Evolutionary conservation across 2,113 vertebrate species (phyloP), one percentile per base, ranked within the genome.

Genomic region (Probosciger aterrimus): DNA sequence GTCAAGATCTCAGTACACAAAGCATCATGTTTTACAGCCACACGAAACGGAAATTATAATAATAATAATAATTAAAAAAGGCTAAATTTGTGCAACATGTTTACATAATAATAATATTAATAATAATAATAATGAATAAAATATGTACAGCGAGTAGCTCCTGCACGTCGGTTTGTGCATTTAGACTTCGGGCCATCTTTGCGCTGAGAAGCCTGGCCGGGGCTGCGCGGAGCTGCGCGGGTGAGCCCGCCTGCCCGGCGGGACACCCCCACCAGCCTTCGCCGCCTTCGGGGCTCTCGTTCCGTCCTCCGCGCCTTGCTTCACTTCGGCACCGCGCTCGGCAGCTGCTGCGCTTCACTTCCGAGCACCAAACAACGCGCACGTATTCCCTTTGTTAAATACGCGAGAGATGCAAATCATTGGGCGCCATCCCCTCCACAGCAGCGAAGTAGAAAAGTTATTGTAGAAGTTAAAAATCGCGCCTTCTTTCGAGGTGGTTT

Each of bases 21-120:
- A 98, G 98, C 98, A 98, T 99, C 97, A 96, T 98, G 98, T 98
- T 98, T 97, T 98, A 99, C 97, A 98, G 97, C 97, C 98, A 99
- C 98, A 98, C 98, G 98, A 98, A 98, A 98, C 95, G 47, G 86
- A 98, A 98, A 57, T 57, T 3, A 57, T 57, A 95, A 93, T 79
- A 90, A 89, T 82, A 85, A 86, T 90, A 90, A 74, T 82, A 46
- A 86, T 60, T 62, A 83, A 75, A 91, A 96, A 97, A 97, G 94
- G 97, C 97, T 97, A 98, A 98, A 98, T 97, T 97, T 98, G 98
- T 98, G 98, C 98, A 98, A 98, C 98, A 97, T 98, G 97, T 98
- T 98, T 98, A 98, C 97, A 91, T 97, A 98, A 97, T 97, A 97
- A 97, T 92, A 98, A 98, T 97, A 98, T 97, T 95, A 96, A 97